Evolutionary conservation across 2,797 vertebrate species (phyloP), one percentile per base, ranked within the genome.

Genomic region (Danio kyathit): DNA sequence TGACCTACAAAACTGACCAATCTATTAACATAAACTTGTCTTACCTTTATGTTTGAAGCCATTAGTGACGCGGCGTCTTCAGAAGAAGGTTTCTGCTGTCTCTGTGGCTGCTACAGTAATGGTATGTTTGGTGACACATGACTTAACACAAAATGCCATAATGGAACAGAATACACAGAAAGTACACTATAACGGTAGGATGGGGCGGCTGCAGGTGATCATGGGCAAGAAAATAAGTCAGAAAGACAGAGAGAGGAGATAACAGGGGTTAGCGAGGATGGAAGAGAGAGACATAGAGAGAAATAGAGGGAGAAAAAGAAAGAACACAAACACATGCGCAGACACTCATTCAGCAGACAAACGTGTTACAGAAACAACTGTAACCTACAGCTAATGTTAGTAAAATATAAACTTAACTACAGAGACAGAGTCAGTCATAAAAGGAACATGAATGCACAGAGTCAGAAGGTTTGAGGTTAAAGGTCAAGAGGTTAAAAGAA

Each of bases 71-170:
- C 63, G 7, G 61, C 56, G 67, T 75, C 60, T 67, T 73, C 65
- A 73, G 56, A 5, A 2, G 61, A n/a, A 51, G 38, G 40, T 19
- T 64, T n/a, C 77, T 71, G 84, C 86, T 85, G 83, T 83, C 52
- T 63, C 84, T 90, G 88, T 71, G 86, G 87, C 86, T 91, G 94
- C 94, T 95, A 94, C 81, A 93, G 91, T 93, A 94, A 94, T 95
- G 95, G 94, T 86, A 94, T 95, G 95, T 92, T 87, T 94, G 93
- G 92, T 92, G 94, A 94, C 77, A 91, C 74, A 85, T 94, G 94
- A 88, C 92, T 95, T 79, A 83, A 89, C 94, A 93, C 77, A 93
- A 95, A 95, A 94, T 87, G 91, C 89, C 93, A 94, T 88, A 91
- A 89, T 88, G 90, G 88, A 94, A 95, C 92, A 94, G 72, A 95